These are phyloP conservation scores for Syngnathus typhle DNA, from an alignment of 2,113 vertebrate genomes.

Conservation along the genomic window DNA sequence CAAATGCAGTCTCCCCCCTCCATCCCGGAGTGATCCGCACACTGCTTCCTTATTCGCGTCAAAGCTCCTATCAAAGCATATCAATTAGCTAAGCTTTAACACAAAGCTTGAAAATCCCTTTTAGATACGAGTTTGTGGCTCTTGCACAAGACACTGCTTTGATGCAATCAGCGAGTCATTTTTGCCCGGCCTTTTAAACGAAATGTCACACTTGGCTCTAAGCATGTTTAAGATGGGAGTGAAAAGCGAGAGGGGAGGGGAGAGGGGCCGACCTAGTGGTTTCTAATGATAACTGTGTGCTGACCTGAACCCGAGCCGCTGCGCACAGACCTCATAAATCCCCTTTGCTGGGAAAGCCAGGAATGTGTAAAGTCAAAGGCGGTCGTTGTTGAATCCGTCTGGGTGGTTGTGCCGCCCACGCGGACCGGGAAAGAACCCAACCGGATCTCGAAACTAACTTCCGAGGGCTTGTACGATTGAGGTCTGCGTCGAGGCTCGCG, in stretches of 20 bases:
- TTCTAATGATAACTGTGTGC: conserved; percentile 46
- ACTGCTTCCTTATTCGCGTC: background rate
- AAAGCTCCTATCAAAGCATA: background rate
- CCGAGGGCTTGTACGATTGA: conserved; percentile 52
- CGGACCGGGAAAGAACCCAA: conserved; percentile 25
- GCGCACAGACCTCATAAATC: conserved; percentile 49
- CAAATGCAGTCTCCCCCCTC: background rate
- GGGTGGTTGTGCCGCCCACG: conserved; percentile 53
- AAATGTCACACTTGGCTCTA: background rate
- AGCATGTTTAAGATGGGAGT: conserved; percentile 32
- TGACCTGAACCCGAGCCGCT: conserved; percentile 50
- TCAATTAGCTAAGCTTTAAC: background rate
- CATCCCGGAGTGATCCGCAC: background rate
- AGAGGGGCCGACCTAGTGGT: conserved; percentile 16
- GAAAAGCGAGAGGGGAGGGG: background rate
- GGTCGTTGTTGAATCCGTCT: conserved; percentile 45
- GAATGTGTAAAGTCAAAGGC: conserved; percentile 54
- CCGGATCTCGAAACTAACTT: conserved; percentile 40
- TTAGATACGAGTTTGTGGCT: background rate
- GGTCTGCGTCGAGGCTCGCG: conserved; percentile 41
- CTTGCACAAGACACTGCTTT: background rate
- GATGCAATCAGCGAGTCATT: background rate
- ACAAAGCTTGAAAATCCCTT: background rate
- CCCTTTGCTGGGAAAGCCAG: conserved; percentile 36
- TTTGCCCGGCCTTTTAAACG: background rate